Conservation (phyloP, 2,113 vertebrate genomes). For the Tautogolabrus adspersus region DNA sequence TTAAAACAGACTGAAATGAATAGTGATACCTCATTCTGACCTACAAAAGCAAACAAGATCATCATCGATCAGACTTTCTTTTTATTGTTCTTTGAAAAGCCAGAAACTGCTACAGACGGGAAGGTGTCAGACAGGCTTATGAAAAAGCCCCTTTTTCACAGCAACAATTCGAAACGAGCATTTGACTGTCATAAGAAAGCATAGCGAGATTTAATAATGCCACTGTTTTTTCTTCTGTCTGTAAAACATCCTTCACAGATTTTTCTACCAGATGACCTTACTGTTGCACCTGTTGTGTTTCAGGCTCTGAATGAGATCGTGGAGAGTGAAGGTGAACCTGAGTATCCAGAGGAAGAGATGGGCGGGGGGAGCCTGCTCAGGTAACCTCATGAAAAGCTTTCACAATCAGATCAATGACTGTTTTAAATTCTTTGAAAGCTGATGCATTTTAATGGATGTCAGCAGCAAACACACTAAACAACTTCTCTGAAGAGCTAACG, state of each 20-base stretch:
- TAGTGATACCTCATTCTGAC: too few species aligned
- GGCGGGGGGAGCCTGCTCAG: conserved; percentile 93
- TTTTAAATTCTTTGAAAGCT: conserved; percentile 8
- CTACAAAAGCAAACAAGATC: too few species aligned
- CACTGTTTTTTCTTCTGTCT: too few species aligned
- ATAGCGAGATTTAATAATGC: too few species aligned
- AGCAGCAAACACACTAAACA: background rate
- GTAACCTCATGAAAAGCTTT: conserved; percentile 70
- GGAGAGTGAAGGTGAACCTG: conserved; percentile 67
- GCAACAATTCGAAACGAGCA: too few species aligned
- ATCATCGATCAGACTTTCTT: too few species aligned
- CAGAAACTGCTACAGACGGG: too few species aligned
- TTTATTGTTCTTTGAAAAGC: too few species aligned
- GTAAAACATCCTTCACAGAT: background rate
- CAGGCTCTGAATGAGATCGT: conserved; percentile 85
- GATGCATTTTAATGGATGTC: conserved; percentile 13
- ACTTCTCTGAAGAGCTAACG: background rate
- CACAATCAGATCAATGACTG: conserved; percentile 18
- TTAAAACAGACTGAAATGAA: too few species aligned
- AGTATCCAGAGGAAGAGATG: conserved; percentile 89
- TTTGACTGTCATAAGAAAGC: too few species aligned
- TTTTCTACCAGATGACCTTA: background rate
- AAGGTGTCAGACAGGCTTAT: too few species aligned
- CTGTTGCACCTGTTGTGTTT: conserved; percentile 27
- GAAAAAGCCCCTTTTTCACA: too few species aligned